Base-by-base conservation (phyloP, 2,113 vertebrate genomes). In the Potamarius usumacintae region DNA sequence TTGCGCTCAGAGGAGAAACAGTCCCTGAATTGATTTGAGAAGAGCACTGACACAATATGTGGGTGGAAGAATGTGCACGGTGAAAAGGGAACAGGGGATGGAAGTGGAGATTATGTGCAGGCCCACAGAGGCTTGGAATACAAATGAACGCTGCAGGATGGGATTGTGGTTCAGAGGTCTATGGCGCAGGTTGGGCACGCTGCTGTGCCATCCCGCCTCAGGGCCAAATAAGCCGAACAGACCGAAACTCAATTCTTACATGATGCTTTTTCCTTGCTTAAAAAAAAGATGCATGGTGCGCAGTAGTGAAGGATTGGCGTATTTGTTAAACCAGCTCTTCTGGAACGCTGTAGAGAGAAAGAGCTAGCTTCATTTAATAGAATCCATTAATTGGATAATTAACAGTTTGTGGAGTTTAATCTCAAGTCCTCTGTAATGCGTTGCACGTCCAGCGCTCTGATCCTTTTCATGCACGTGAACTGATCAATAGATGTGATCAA, bases 111-210 rank as follows among this genome's bases (percentile, higher is more conserved):
- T 93, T 93, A 94, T 94, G 92, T 93, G 94, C 91, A 92, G 92
- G 93, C 92, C 88, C 90, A 90, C 88, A 92, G 92, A 94, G 92
- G 93, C 91, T 93, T 90, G 91, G 94, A 94, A 95, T 95, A 92
- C 92, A 94, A 94, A 94, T 95, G 92, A 94, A 93, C 90, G 88
- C 92, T 90, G 92, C 92, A 93, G 92, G 90, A 86, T 91, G 20
- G 90, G 90, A 89, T 88, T 90, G 88, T 90, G 92, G 92, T 94
- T 94, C 91, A 92, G 91, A 77, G 87, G 71, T 76, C 50, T 67
- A n/a, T 25, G 69, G 71, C 62, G 78, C 55, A 67, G 81, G 78
- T 69, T 83, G 85, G 81, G 65, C 82, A 87, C 82, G 85, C 80
- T 87, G 67, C 87, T 84, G 85, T 67, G 77, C 86, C 85, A 72